These are phyloP conservation scores for Trypoxylus dichotomus DNA, from an alignment of 1,140 invertebrate genomes.

Conservation along the genomic window DNA sequence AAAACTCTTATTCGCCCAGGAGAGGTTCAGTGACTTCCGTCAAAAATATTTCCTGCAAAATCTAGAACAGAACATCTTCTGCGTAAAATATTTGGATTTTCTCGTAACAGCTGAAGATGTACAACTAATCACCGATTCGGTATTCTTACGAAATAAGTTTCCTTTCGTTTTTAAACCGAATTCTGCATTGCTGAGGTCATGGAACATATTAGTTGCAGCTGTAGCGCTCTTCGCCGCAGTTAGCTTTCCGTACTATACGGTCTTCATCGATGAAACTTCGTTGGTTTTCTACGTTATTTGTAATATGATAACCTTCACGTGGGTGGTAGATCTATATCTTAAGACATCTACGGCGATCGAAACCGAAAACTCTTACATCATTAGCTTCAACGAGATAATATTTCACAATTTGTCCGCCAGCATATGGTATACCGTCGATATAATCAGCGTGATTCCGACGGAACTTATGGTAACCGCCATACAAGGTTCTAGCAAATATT, in stretches of 20 bases:
- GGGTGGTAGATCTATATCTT: slow-evolving; percentile 35
- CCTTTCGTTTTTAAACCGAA: slow-evolving; percentile 36
- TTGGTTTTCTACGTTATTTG: slow-evolving; percentile 9
- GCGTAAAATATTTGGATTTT: slow-evolving; percentile 34
- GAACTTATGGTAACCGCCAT: slow-evolving; percentile 33
- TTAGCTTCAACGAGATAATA: slow-evolving; percentile 25
- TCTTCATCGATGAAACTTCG: neutral
- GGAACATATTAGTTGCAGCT: slow-evolving; percentile 13
- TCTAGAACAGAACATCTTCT: slow-evolving; percentile 30
- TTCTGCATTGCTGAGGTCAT: slow-evolving; percentile 31
- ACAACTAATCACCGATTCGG: slow-evolving; percentile 33
- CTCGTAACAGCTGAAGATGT: slow-evolving; percentile 33
- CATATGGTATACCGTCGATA: slow-evolving; percentile 31
- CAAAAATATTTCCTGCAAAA: neutral
- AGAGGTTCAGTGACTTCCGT: neutral
- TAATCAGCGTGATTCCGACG: slow-evolving; percentile 32
- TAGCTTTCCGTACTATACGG: slow-evolving; percentile 23
- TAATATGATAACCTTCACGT: slow-evolving; percentile 15
- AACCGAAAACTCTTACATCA: slow-evolving; percentile 17
- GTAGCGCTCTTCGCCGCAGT: neutral
- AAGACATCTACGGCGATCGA: slow-evolving; percentile 33
- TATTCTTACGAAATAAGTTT: slow-evolving; percentile 33
- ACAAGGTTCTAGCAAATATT: neutral
- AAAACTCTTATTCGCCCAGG: neutral
- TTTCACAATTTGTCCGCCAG: neutral